Conservation (phyloP, 2,113 vertebrate genomes). For the Sander lucioperca region DNA sequence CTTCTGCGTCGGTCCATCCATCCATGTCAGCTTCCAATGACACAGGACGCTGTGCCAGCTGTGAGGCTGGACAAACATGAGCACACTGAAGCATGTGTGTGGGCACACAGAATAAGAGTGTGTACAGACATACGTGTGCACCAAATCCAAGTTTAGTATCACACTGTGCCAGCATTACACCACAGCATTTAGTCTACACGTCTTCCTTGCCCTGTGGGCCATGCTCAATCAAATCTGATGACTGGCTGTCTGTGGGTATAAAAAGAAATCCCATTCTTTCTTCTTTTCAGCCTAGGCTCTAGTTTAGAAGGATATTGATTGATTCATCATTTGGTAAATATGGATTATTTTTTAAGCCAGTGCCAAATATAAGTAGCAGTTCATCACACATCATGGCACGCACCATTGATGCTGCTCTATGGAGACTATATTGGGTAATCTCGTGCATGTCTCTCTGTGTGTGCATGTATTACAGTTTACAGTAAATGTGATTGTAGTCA, state of each 20-base stretch:
- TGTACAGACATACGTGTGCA: conserved; percentile 13
- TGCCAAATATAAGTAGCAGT: conserved; percentile 49
- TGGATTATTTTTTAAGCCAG: conserved; percentile 31
- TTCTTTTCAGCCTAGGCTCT: conserved; percentile 43
- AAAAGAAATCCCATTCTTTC: conserved; percentile 64
- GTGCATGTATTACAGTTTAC: conserved; percentile 13
- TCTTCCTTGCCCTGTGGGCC: conserved; percentile 58
- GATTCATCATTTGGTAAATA: conserved; percentile 61
- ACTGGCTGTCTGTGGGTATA: conserved; percentile 66
- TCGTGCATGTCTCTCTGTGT: background rate
- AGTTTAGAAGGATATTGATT: conserved; percentile 68
- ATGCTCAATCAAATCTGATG: conserved; percentile 67
- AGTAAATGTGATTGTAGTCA: conserved; percentile 1
- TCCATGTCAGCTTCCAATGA: conserved; percentile 64
- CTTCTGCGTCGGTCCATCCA: conserved; percentile 50
- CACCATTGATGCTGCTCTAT: conserved; percentile 24
- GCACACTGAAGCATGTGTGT: conserved; percentile 29
- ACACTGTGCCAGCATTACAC: conserved; percentile 51
- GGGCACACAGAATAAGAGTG: conserved; percentile 21
- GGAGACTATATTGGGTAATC: conserved; percentile 1
- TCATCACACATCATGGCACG: conserved; percentile 46
- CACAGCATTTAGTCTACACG: conserved; percentile 66
- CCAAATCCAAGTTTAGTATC: conserved; percentile 56
- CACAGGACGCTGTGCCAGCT: conserved; percentile 52
- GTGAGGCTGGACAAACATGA: conserved; percentile 48